Base-by-base conservation (phyloP, 2,113 vertebrate species). In the Oncorhynchus keta region DNA sequence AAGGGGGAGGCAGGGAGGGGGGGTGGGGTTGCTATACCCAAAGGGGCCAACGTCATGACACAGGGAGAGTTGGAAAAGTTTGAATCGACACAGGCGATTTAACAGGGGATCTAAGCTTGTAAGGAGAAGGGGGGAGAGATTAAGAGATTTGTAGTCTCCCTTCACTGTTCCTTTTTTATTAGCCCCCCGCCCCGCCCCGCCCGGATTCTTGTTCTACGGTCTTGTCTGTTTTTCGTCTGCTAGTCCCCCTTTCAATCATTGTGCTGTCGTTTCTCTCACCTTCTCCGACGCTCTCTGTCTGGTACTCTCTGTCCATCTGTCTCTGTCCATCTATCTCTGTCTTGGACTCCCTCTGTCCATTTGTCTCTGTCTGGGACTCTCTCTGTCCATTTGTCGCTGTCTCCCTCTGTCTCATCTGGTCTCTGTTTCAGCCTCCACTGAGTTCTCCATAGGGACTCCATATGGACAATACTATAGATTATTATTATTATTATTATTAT, bases 21-120 rank as follows among this genome's bases (percentile, higher is more conserved):
- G 28, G 28, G 0, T 3, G 28, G 28, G 28, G 28, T 28, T 28
- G 28, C 28, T 28, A 28, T 28, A 28, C 3, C 28, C 28, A 28
- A 28, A 0, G 28, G 28, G 28, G 28, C 28, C 28, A 28, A 28
- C 2, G 28, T 28, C 28, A 28, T 28, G 28, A 28, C 28, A 28
- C 51, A 0, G 84, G 85, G 84, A 88, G 74, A 70, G 57, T 74
- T 76, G 70, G 79, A 79, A 55, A 84, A 81, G 86, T 83, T 83
- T 67, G 77, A 68, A 88, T 87, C 24, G 84, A 89, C 83, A 70
- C 79, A 72, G 73, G 79, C 81, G 80, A 88, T 85, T 90, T 90
- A 90, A 73, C 69, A 82, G 75, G 68, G 81, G 85, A 87, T 89
- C 48, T 78, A 81, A 76, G 26, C 83, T 28, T 45, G 39, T 62